Percentiles rank a stretch among this genome's conserved stretches.
These are phyloP conservation scores for Pycnomerus fuliginosus DNA, from an alignment of 2,888 invertebrate genomes.

Conservation along the genomic window DNA sequence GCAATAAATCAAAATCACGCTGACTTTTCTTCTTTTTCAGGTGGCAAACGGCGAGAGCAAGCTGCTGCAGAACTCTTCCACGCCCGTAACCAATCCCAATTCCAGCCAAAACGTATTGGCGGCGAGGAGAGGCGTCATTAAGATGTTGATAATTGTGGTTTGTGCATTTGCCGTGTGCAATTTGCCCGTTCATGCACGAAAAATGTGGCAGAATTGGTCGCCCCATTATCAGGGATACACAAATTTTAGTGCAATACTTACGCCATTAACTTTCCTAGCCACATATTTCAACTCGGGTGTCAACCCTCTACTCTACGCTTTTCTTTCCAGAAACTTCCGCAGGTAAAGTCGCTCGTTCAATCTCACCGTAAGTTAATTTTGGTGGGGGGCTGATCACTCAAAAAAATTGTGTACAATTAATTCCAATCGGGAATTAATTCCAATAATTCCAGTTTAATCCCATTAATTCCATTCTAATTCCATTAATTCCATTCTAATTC, in stretches of 20 bases:
- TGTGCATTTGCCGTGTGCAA: constrained; percentile 87
- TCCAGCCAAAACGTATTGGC: constrained; percentile 75
- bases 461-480: no score
- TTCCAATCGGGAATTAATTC: no score
- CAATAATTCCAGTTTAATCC: no score
- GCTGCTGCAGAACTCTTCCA: constrained; percentile 28
- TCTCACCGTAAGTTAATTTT: no score
- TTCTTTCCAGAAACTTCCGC: constrained; percentile 68
- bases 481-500: no score
- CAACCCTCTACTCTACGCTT: constrained; percentile 88
- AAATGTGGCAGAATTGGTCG: constrained; percentile 83
- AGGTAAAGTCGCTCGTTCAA: no score
- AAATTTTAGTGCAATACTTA: constrained; percentile 74
- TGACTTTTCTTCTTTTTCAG: no score
- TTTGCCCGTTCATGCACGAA: constrained; percentile 84
- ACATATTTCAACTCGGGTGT: constrained; percentile 89
- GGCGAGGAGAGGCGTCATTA: constrained; percentile 81
- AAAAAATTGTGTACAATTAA: no score
- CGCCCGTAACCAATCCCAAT: constrained; percentile 59
- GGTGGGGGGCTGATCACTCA: no score
- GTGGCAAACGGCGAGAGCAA: constrained; percentile 37
- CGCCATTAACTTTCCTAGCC: constrained; percentile 83
- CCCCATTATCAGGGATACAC: constrained; percentile 61
- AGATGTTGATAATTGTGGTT: constrained; percentile 86
- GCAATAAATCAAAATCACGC: no score